Evolutionary conservation across 2,797 vertebrate genomes (phyloP).

Genomic region (Melanotaenia trifasciata): DNA sequence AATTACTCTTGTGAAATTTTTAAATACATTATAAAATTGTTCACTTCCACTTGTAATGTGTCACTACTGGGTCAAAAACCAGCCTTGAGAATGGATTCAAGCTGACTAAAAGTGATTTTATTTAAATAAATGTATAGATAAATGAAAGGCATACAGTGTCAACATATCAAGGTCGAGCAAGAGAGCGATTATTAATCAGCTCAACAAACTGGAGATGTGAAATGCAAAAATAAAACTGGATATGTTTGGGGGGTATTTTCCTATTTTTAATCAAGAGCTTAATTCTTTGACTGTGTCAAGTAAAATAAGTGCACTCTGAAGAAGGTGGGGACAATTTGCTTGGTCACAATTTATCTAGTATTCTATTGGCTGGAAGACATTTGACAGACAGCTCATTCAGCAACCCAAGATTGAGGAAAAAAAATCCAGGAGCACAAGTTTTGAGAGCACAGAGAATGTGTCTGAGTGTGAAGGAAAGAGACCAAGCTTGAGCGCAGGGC

Average conservation of each 20-base stretch:
- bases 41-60: neutral
- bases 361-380: too few relatives aligned
- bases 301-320: too few relatives aligned
- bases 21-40: neutral
- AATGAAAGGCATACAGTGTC: constrained; percentile 11
- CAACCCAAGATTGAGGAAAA: too few relatives aligned
- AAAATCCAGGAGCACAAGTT: too few relatives aligned
- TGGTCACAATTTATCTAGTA: too few relatives aligned
- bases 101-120: neutral
- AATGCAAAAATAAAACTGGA: constrained; percentile 2
- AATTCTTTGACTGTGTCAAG: too few relatives aligned
- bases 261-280: too few relatives aligned
- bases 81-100: neutral
- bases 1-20: constrained; percentile 13
- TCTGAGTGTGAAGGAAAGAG: too few relatives aligned
- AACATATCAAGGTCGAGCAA: constrained; percentile 2
- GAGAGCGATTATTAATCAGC: constrained; percentile 10
- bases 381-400: too few relatives aligned
- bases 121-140: constrained; percentile 7
- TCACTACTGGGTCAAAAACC: neutral
- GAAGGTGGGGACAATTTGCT: too few relatives aligned
- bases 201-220: constrained; percentile 2
- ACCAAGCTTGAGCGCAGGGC: too few relatives aligned
- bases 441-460: too few relatives aligned
- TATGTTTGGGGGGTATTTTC: neutral